Base-by-base conservation (phyloP, 2,888 invertebrate species). In the Gymnosoma rotundatum region DNA sequence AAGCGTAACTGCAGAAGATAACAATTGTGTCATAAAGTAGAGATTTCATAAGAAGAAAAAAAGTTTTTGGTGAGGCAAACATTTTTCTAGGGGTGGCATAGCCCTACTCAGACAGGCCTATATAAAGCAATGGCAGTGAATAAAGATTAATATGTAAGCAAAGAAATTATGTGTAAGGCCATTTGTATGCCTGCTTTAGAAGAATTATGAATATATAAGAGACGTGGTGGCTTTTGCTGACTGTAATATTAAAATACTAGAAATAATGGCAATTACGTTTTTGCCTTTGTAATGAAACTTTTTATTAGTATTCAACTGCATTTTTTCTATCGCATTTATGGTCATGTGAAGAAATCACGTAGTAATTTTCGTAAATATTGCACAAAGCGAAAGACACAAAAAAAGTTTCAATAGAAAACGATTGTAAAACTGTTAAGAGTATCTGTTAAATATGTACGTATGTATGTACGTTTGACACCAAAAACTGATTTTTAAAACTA, bases 291-390 rank as follows among this genome's bases (percentile, higher is more conserved):
- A 42, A n/a, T 18, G 0, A 14, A 63, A 78, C 48, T 18, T 0
- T 56, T 8, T 64, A 72, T 78, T 72, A 58, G 50, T 25, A 25
- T 21, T 72, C 38, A 38, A 64, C 50, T 54, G 42, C 54, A 18
- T 38, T 54, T 36, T 72, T 72, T 25, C 5, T 56, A 16, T 25
- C 36, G 21, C 16, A 66, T 64, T 36, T 16, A 14, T 32, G 20
- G 20, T 48, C 14, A 61, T 18, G 9, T 16, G 32, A 69, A 56
- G 48, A 60, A 63, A 82, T 45, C 76, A 72, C 78, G 66, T 70
- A 70, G 58, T 63, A 21, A 56, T 56, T 80, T 74, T 56, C 56
- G 56, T 67, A 78, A 78, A 78, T 67, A 73, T 78, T 83, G 72
- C 12, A 63, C 18, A 74, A 67, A 72, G 21, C 50, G 18, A 50